Evolutionary conservation across 1,140 invertebrate genomes (phyloP).

Genomic region (Magallana gigas): DNA sequence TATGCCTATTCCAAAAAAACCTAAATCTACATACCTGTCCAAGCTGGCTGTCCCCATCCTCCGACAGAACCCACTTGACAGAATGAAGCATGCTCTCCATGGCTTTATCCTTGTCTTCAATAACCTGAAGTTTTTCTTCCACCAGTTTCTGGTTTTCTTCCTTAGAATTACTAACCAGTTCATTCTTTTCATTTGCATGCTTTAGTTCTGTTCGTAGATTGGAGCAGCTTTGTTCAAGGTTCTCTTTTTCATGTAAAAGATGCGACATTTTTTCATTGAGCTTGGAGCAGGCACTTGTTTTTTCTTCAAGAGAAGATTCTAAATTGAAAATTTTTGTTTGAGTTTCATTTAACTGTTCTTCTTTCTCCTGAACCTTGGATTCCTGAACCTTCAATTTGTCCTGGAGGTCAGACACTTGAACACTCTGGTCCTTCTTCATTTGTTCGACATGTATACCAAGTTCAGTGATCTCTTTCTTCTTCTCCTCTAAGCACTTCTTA

Average conservation of each 20-base stretch:
- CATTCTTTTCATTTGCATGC: constrained; percentile 15
- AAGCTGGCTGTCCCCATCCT: background rate
- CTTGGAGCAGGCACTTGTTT: background rate
- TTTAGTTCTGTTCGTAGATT: constrained; percentile 31
- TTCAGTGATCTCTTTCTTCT: background rate
- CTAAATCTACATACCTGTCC: background rate
- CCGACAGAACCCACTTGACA: constrained; percentile 1
- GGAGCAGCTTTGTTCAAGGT: background rate
- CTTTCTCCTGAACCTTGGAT: constrained; percentile 15
- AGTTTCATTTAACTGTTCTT: constrained; percentile 22
- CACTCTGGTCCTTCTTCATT: constrained; percentile 17
- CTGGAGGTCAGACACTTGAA: background rate
- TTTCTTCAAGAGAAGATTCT: constrained; percentile 5
- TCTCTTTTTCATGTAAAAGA: constrained; percentile 11
- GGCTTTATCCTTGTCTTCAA: constrained; percentile 10
- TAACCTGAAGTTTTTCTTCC: constrained; percentile 14
- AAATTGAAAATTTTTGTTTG: background rate
- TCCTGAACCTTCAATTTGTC: constrained; percentile 5
- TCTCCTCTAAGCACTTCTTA: constrained; percentile 6
- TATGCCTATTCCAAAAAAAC: too few species aligned
- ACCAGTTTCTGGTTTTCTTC: constrained; percentile 21
- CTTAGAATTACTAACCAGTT: constrained; percentile 18
- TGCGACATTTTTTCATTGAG: constrained; percentile 12
- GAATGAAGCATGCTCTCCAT: constrained; percentile 16
- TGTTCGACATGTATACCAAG: constrained; percentile 2